Evolutionary conservation across 1,140 invertebrate genomes (phyloP), one percentile per base, ranked within the genome.

Genomic region (Drosophila chauvacae): DNA sequence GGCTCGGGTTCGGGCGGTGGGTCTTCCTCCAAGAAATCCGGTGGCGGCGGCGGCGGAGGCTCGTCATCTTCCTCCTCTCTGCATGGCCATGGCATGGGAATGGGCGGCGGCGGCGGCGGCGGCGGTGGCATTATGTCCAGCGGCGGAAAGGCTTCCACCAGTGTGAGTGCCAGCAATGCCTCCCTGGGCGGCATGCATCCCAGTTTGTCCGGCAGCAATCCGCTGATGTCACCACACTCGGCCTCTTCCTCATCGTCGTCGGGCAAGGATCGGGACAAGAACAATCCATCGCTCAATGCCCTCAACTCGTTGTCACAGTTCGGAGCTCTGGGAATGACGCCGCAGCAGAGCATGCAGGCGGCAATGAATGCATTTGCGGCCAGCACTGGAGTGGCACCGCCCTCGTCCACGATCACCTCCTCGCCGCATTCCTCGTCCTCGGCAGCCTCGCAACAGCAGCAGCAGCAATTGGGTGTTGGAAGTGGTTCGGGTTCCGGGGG

Each of bases 341-440:
- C 92, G 0, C 91, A 91, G 53, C 92, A 92, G 62, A 92, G 91
- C 73, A 87, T 92, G 81, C 92, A 92, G 75, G 92, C 92, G 55
- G 92, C 92, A 0, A 92, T 92, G 91, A 92, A 92, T 77, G 92
- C 91, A 0, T 92, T 92, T 70, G 92, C 91, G 2, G 91, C 90
- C 0, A 92, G 84, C 20, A 75, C 74, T 0, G 82, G 73, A 7
- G 81, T 50, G 5, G 45, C 71, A 11, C 72, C 81, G 18, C 72
- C 81, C 35, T 85, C 61, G 11, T 55, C 81, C 28, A 85, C 81
- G 39, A 75, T 85, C 11, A 86, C 84, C 18, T 87, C 82, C 1
- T 71, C 82, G 39, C 70, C 56, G 28, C 81, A 78, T 77, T 33
- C 50, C 20, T 68, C 63, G 1, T 58, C 48, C 26, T 70, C 53